Conservation (phyloP, 2,113 vertebrate genomes). For the Campylorhamphus procurvoides region DNA sequence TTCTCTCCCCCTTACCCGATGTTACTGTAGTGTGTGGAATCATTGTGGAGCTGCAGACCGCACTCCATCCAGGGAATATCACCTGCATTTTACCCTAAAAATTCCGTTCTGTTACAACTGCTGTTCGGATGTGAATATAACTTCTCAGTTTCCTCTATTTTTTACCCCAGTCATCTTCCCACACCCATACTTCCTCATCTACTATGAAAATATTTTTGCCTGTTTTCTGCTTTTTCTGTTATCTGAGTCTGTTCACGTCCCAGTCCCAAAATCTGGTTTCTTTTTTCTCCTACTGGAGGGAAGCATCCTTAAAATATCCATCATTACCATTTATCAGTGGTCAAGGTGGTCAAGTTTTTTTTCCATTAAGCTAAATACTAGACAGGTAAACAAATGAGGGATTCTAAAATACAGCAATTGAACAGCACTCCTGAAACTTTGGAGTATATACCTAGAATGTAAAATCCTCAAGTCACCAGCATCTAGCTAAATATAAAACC, state of each 20-base stretch:
- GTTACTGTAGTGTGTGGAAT: background rate
- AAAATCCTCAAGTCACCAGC: background rate
- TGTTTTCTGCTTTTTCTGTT: background rate
- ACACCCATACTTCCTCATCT: background rate
- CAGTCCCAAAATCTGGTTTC: background rate
- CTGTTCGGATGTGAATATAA: background rate
- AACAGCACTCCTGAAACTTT: background rate
- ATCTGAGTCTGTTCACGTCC: background rate
- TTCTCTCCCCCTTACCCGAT: background rate
- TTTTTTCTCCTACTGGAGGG: background rate
- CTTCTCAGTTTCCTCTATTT: background rate
- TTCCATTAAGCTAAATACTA: background rate
- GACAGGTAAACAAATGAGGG: background rate
- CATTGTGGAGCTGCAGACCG: background rate
- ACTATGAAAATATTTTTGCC: background rate
- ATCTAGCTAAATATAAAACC: background rate
- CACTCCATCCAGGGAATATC: background rate
- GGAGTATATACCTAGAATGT: background rate
- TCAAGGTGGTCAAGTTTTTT: background rate
- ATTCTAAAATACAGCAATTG: background rate
- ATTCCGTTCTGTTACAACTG: background rate
- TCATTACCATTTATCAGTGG: background rate
- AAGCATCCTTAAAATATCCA: background rate
- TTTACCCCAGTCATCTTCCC: background rate
- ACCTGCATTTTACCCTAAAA: background rate